Percentiles rank a stretch among this genome's conserved stretches.
Evolutionary conservation across 2,888 invertebrate species (phyloP).

Genomic region (Drosophila mettleri): DNA sequence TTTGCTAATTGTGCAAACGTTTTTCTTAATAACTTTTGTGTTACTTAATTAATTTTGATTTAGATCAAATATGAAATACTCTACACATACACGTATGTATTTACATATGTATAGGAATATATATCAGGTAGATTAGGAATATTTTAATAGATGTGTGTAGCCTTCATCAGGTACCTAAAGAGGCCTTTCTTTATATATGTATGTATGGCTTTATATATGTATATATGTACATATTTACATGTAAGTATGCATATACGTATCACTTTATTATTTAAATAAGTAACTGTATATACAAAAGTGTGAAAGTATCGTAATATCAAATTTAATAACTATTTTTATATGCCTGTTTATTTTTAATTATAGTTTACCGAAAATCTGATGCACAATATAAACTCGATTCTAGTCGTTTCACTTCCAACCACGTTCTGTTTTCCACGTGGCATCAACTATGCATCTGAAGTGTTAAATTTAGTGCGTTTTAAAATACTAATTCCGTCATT

Average conservation of each 20-base stretch:
- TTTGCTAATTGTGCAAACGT: too few species aligned
- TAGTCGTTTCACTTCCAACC: neutral
- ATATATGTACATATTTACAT: too few species aligned
- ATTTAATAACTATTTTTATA: neutral
- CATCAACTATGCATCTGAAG: neutral
- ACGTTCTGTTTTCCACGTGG: conserved; percentile 34
- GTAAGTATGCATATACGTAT: too few species aligned
- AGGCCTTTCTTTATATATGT: too few species aligned
- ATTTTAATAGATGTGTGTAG: neutral
- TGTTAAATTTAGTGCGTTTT: conserved; percentile 4
- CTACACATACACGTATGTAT: too few species aligned
- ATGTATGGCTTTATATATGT: too few species aligned
- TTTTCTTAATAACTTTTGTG: too few species aligned
- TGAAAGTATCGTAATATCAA: neutral
- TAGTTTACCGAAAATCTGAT: neutral
- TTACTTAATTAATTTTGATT: too few species aligned
- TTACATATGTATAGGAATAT: too few species aligned
- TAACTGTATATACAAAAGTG: too few species aligned
- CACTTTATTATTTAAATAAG: too few species aligned
- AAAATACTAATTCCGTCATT: conserved; percentile 16
- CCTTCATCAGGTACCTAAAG: neutral
- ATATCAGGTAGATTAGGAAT: neutral
- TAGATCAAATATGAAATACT: too few species aligned
- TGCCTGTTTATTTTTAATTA: neutral
- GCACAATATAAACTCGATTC: neutral